Evolutionary conservation across 2,797 vertebrate genomes (phyloP).

Genomic region (Phataginus tetradactyla): DNA sequence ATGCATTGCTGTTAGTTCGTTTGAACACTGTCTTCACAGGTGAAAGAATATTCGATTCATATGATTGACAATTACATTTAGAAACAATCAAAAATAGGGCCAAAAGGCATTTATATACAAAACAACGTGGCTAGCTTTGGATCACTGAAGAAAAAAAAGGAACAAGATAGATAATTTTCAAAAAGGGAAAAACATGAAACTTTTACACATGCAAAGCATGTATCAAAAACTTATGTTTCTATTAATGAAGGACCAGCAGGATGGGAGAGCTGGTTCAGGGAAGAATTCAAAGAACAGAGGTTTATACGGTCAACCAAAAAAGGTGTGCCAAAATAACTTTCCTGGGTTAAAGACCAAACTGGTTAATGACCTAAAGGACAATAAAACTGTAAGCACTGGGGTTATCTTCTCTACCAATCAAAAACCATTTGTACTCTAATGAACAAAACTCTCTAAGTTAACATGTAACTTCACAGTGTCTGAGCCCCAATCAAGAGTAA

Average conservation of each 20-base stretch:
- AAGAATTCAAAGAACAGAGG: not conserved
- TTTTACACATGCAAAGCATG: not conserved
- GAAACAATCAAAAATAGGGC: not conserved
- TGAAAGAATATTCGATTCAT: slow-evolving; percentile 15
- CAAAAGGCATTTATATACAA: not conserved
- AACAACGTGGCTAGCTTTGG: not conserved
- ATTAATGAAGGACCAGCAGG: not conserved
- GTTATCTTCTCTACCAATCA: not conserved
- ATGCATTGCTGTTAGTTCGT: not conserved
- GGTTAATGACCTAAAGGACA: not conserved
- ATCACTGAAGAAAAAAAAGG: not conserved
- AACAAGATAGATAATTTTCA: not conserved
- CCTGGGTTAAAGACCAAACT: not conserved
- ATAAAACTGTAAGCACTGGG: not conserved
- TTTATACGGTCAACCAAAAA: not conserved
- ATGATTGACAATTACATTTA: not conserved
- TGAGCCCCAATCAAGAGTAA: not conserved
- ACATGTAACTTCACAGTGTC: not conserved
- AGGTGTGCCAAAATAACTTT: not conserved
- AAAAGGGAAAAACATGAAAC: slow-evolving; percentile 16
- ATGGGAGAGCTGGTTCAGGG: not conserved
- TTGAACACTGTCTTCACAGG: not conserved
- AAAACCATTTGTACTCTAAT: not conserved
- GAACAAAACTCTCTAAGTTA: slow-evolving; percentile 29
- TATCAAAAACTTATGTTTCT: not conserved